A percentile compares a stretch with the other conserved stretches of the same genome.
These are phyloP conservation scores for Scotopteryx bipunctaria DNA, from an alignment of 2,888 invertebrate genomes.

Conservation along the genomic window DNA sequence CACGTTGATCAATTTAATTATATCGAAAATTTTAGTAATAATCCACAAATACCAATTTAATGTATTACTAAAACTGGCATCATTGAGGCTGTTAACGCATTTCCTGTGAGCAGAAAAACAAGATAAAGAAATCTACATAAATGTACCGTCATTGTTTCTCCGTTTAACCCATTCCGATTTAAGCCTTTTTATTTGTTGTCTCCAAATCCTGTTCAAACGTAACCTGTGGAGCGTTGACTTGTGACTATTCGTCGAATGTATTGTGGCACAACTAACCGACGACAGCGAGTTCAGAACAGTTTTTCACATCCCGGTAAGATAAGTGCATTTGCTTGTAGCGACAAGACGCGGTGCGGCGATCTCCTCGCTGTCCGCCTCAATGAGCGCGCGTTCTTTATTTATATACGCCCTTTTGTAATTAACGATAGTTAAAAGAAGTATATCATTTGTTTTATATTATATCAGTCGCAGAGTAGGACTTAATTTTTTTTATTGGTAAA, in stretches of 20 bases:
- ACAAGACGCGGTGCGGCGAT: conserved; percentile 75
- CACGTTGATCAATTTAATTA: conserved; percentile 75
- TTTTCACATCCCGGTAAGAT: conserved; percentile 80
- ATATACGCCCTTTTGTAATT: conserved; percentile 79
- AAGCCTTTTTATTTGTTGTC: conserved; percentile 62
- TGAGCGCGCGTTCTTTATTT: conserved; percentile 76
- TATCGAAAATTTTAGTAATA: neutral
- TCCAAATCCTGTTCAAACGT: conserved; percentile 67
- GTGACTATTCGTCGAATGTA: conserved; percentile 52
- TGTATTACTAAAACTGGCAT: conserved; percentile 17
- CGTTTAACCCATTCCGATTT: conserved; percentile 59
- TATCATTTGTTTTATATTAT: conserved; percentile 72
- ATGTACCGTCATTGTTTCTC: conserved; percentile 67
- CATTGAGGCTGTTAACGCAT: conserved; percentile 41
- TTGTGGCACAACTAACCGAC: conserved; percentile 75
- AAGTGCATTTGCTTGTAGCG: conserved; percentile 84
- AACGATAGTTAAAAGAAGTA: conserved; percentile 77
- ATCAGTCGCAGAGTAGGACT: conserved; percentile 43
- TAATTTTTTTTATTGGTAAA: neutral
- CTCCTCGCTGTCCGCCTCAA: conserved; percentile 70
- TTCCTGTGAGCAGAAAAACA: conserved; percentile 45
- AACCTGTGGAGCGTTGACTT: conserved; percentile 72
- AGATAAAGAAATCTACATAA: conserved; percentile 52
- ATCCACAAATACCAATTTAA: neutral
- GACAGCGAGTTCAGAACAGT: conserved; percentile 72